Evolutionary conservation across 2,113 vertebrate species (phyloP).

Genomic region (Dendrocopos noguchii): DNA sequence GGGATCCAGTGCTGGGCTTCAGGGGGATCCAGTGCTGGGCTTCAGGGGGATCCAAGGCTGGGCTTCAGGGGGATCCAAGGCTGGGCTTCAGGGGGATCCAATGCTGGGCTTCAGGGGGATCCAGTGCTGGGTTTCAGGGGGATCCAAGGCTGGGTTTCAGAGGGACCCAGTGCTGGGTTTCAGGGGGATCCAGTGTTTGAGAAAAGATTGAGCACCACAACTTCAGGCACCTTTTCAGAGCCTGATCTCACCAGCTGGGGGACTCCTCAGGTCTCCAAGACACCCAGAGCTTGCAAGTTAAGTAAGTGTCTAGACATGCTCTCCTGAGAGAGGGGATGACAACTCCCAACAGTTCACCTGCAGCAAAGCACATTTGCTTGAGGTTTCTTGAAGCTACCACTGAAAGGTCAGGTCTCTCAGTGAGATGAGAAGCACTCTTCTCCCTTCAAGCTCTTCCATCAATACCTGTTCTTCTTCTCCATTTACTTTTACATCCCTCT

Average conservation of each 20-base stretch:
- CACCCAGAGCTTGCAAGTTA: neutral
- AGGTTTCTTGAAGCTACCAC: constrained; percentile 46
- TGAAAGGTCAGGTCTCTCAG: constrained; percentile 64
- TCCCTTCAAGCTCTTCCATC: constrained; percentile 49
- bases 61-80: too few relatives aligned
- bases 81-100: too few relatives aligned
- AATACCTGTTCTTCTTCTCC: constrained; percentile 54
- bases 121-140: neutral
- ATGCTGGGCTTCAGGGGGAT: too few relatives aligned
- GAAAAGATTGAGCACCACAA: neutral
- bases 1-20: neutral
- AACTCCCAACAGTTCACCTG: neutral
- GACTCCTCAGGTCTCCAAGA: neutral
- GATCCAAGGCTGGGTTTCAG: neutral
- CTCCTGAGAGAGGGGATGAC: neutral
- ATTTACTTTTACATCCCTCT: constrained; percentile 42
- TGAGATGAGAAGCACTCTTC: neutral
- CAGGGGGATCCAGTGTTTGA: neutral
- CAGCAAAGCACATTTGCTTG: constrained; percentile 44
- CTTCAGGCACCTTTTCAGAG: neutral
- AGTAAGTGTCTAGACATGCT: neutral
- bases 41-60: too few relatives aligned
- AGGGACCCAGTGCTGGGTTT: neutral
- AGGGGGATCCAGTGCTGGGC: neutral
- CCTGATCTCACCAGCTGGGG: neutral